phyloP scores from a whole-genome alignment of 2,113 vertebrate species.

The Beaufortia kweichowensis region DNA sequence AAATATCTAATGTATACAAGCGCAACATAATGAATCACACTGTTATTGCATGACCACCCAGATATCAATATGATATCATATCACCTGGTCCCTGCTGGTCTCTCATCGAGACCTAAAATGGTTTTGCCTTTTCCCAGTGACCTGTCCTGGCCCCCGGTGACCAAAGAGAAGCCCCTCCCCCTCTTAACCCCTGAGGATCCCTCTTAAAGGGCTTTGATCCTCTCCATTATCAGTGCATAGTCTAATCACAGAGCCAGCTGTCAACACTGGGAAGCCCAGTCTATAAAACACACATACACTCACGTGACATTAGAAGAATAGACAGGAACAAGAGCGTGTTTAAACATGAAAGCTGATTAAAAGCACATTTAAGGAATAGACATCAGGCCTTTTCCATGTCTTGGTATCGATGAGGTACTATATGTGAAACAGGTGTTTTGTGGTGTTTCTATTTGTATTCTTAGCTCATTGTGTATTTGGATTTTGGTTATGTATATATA shows the following conservation, averaged over 20 bases:
- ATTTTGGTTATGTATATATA: no score
- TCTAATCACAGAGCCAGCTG: conserved; percentile 76
- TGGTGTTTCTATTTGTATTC: no score
- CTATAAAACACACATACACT: conserved; percentile 47
- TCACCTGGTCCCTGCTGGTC: no score
- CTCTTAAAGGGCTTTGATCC: conserved; percentile 69
- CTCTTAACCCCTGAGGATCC: conserved; percentile 47
- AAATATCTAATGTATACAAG: no score
- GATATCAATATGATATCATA: no score
- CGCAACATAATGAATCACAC: no score
- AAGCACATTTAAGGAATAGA: conserved; percentile 61
- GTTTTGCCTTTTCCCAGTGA: not conserved
- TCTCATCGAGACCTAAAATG: not conserved
- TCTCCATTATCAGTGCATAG: conserved; percentile 65
- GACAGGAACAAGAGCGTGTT: conserved; percentile 41
- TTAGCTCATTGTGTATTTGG: no score
- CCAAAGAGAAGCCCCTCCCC: conserved; percentile 54
- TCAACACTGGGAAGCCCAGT: conserved; percentile 61
- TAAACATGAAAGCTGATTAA: conserved; percentile 76
- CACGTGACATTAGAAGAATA: conserved; percentile 43
- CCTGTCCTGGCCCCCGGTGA: conserved; percentile 25
- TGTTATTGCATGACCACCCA: no score
- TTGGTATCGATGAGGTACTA: not conserved
- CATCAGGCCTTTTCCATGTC: conserved; percentile 50
- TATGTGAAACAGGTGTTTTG: no score